phyloP scores from a whole-genome alignment of 2,113 vertebrate genomes.

The Erythrolamprus reginae region DNA sequence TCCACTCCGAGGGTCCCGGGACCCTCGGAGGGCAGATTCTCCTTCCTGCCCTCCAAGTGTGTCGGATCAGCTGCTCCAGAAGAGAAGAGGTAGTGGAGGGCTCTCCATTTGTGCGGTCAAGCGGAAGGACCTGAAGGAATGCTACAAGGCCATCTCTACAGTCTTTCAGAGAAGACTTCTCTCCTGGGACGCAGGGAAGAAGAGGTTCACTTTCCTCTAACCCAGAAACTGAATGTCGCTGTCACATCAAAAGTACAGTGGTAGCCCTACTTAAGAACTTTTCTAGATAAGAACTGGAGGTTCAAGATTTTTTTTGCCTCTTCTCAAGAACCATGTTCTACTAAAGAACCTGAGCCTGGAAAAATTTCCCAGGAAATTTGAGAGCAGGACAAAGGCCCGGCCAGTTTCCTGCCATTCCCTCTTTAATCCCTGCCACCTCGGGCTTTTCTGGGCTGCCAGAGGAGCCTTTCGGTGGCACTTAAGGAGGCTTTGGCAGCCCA shows the following conservation, averaged over 20 bases:
- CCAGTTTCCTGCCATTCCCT: no score
- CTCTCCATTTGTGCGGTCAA: neutral
- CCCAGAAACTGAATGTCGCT: neutral
- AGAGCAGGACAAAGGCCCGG: no score
- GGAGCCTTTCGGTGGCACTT: no score
- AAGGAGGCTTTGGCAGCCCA: no score
- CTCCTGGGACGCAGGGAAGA: neutral
- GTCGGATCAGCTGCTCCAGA: neutral
- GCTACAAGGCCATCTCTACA: neutral
- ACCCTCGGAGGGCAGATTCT: neutral
- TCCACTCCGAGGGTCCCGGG: neutral
- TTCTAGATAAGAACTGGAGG: no score
- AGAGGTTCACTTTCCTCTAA: neutral
- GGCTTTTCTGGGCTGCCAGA: no score
- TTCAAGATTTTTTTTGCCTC: no score
- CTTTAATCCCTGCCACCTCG: no score
- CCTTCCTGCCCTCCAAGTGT: neutral
- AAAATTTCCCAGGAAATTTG: no score
- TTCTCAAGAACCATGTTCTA: no score
- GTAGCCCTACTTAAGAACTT: no score
- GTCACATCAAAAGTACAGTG: neutral
- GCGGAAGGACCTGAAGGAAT: neutral
- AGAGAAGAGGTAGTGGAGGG: neutral
- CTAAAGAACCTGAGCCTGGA: no score
- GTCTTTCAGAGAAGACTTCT: neutral